Percentiles rank a stretch among this genome's conserved stretches.
Conservation (phyloP, 1,140 invertebrate genomes). For the Gerris buenoi region DNA sequence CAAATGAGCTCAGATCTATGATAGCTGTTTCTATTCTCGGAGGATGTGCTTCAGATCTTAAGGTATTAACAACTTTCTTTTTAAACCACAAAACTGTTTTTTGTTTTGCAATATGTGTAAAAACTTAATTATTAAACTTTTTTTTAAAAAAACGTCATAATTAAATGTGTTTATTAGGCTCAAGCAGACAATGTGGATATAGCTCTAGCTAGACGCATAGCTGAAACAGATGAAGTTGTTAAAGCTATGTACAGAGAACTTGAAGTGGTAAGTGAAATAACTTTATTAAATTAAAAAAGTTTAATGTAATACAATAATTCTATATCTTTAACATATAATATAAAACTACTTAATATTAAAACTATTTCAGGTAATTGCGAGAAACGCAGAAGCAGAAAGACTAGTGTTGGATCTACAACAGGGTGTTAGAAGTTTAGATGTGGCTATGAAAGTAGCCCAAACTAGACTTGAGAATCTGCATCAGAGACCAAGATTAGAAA, state of each 20-base stretch:
- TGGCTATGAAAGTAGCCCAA: constrained; percentile 58
- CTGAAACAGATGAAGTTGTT: constrained; percentile 46
- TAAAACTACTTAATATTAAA: too few relatives aligned
- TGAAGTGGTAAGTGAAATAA: constrained; percentile 33
- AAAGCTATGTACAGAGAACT: constrained; percentile 49
- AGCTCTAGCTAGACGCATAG: constrained; percentile 40
- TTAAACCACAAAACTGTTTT: too few relatives aligned
- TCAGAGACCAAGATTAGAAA: constrained; percentile 48
- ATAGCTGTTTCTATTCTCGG: constrained; percentile 41
- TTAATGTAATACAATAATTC: constrained; percentile 3
- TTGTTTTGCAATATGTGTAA: too few relatives aligned
- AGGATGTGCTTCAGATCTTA: constrained; percentile 48
- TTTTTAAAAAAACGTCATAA: too few relatives aligned
- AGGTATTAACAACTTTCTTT: too few relatives aligned
- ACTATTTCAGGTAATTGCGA: constrained; percentile 41
- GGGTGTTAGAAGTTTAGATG: constrained; percentile 46
- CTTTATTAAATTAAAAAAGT: background rate
- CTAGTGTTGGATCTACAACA: constrained; percentile 43
- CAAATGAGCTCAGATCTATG: constrained; percentile 41
- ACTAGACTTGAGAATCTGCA: constrained; percentile 55
- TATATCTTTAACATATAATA: constrained; percentile 14
- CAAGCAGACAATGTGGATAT: constrained; percentile 57
- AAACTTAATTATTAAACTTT: too few relatives aligned
- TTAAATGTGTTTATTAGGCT: too few relatives aligned
- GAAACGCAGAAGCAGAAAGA: constrained; percentile 51